A percentile compares a stretch with the other conserved stretches of the same genome.
Evolutionary conservation across 2,888 invertebrate genomes (phyloP).

Genomic region (Trissolcus brochymenae): DNA sequence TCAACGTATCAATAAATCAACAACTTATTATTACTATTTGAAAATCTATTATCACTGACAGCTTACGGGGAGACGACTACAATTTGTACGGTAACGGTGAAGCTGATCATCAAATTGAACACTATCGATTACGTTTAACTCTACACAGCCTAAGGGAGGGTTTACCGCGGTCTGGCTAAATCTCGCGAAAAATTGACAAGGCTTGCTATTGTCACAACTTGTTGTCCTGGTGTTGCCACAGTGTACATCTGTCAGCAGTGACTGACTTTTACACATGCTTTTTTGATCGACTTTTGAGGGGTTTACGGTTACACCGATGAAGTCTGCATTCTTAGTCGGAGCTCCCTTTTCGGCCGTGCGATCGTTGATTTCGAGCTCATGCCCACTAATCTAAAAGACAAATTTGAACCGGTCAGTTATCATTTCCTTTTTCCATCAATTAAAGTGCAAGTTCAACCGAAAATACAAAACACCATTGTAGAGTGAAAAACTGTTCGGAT

Average conservation of each 20-base stretch:
- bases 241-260: constrained; percentile 45
- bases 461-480: too few species aligned
- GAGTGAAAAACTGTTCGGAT: too few species aligned
- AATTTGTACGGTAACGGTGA: constrained; percentile 35
- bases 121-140: constrained; percentile 68
- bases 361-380: constrained; percentile 66
- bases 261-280: constrained; percentile 51
- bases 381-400: constrained; percentile 71
- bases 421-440: too few species aligned
- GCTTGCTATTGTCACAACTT: constrained; percentile 54
- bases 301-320: constrained; percentile 59
- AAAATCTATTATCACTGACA: constrained; percentile 50
- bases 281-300: constrained; percentile 23
- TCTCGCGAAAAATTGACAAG: constrained; percentile 60
- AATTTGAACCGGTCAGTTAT: constrained; percentile 36
- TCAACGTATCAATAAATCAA: constrained; percentile 16
- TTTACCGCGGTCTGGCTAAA: constrained; percentile 60
- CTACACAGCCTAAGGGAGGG: constrained; percentile 63
- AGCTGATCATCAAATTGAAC: constrained; percentile 64
- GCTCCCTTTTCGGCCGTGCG: constrained; percentile 64
- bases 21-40: constrained; percentile 17
- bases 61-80: constrained; percentile 31
- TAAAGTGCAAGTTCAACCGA: background rate
- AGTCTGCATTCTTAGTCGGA: constrained; percentile 63
- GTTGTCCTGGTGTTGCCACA: constrained; percentile 47